Evolutionary conservation across 2,888 invertebrate species (phyloP).

Genomic region (Chesias legatella): DNA sequence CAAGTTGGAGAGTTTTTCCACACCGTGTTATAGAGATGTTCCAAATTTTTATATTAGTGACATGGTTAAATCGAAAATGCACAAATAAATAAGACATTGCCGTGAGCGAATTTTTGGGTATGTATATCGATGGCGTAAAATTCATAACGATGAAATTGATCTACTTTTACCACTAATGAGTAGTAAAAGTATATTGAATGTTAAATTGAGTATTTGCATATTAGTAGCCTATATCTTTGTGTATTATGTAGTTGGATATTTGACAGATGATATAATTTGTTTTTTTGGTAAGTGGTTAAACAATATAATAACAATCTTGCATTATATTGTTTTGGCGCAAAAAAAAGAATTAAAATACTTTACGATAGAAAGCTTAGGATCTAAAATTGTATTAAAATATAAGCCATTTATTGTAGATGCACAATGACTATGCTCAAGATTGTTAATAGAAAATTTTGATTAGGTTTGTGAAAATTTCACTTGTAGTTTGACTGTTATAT

Average conservation of each 20-base stretch:
- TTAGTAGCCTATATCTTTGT: no score
- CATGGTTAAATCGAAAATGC: conserved; percentile 12
- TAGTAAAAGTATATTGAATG: conserved; percentile 6
- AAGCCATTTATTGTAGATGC: conserved; percentile 7
- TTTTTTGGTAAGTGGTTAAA: no score
- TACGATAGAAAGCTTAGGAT: no score
- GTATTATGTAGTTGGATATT: not conserved
- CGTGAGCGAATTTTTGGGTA: not conserved
- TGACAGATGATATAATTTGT: no score
- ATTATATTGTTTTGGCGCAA: no score
- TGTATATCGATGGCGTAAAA: not conserved
- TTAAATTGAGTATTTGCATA: not conserved
- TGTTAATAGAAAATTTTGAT: conserved; percentile 16
- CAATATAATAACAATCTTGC: no score
- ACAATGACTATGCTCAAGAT: conserved; percentile 29
- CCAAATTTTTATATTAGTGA: no score
- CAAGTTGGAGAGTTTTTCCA: no score
- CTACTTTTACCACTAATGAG: no score
- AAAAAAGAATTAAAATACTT: no score
- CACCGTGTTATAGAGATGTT: no score
- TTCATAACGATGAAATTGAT: not conserved
- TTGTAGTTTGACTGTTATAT: conserved; percentile 15
- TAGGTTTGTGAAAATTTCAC: conserved; percentile 10
- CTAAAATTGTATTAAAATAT: no score
- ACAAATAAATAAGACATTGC: conserved; percentile 21